Evolutionary conservation across 2,888 invertebrate genomes (phyloP).

Genomic region (Fissipunctia ypsillon): DNA sequence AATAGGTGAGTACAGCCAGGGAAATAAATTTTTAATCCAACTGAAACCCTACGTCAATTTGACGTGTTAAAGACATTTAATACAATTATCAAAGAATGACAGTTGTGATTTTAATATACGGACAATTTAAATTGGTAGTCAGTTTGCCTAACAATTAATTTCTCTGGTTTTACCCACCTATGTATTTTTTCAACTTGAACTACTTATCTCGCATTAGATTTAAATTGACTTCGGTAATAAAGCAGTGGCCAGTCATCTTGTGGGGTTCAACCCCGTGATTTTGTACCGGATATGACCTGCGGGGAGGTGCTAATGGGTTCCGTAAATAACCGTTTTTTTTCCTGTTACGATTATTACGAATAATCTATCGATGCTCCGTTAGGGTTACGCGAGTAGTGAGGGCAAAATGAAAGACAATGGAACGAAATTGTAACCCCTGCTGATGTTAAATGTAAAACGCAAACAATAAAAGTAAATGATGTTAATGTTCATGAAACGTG

Average conservation of each 20-base stretch:
- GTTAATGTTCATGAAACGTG: background rate
- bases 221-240: slow-evolving; percentile 77
- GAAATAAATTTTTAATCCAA: background rate
- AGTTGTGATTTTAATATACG: too few relatives aligned
- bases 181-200: slow-evolving; percentile 28
- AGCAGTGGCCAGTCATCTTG: slow-evolving; percentile 76
- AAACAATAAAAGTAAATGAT: slow-evolving; percentile 1
- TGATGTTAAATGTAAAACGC: slow-evolving; percentile 1
- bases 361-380: slow-evolving; percentile 73
- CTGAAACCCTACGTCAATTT: too few relatives aligned
- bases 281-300: slow-evolving; percentile 85
- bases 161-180: background rate
- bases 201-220: slow-evolving; percentile 77
- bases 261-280: slow-evolving; percentile 81
- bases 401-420: slow-evolving; percentile 62
- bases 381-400: slow-evolving; percentile 66
- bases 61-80: background rate
- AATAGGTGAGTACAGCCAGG: background rate
- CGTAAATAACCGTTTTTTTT: slow-evolving; percentile 77
- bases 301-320: slow-evolving; percentile 85
- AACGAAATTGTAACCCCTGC: slow-evolving; percentile 31
- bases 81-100: too few relatives aligned
- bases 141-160: too few relatives aligned
- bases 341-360: slow-evolving; percentile 70
- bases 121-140: too few relatives aligned